Percentiles rank a stretch among this genome's conserved stretches.
These are phyloP conservation scores for Fratercula arctica DNA, from an alignment of 2,797 vertebrate species.

Conservation along the genomic window DNA sequence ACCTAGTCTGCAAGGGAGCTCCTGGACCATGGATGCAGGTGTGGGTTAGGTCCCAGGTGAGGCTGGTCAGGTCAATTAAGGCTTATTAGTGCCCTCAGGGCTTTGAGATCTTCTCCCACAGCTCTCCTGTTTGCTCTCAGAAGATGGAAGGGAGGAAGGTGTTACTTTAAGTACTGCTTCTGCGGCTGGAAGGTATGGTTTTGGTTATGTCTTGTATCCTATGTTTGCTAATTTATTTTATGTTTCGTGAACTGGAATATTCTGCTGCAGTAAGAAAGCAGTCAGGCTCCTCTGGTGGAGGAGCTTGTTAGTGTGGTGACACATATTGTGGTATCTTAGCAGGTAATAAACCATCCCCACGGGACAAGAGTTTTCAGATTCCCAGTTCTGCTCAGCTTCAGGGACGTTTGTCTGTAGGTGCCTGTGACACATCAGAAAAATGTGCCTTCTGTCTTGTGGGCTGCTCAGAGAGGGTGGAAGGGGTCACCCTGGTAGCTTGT, in stretches of 20 bases:
- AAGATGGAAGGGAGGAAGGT: not conserved
- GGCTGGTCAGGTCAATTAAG: not conserved
- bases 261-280: not conserved
- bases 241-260: not conserved
- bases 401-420: not conserved
- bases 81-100: not conserved
- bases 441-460: accelerated
- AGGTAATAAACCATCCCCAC: not conserved
- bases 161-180: not conserved
- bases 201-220: not conserved
- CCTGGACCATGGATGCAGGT: not conserved
- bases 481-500: not conserved
- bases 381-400: not conserved
- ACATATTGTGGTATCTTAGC: not conserved
- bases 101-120: not conserved
- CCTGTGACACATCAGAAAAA: not conserved
- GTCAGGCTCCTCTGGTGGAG: not conserved
- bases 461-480: not conserved
- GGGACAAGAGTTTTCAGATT: not conserved
- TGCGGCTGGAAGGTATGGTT: not conserved
- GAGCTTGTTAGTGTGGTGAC: not conserved
- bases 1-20: not conserved
- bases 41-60: not conserved
- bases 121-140: not conserved
- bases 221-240: not conserved